Base-by-base conservation (phyloP, 2,113 vertebrate genomes). In the Stegastes partitus region DNA sequence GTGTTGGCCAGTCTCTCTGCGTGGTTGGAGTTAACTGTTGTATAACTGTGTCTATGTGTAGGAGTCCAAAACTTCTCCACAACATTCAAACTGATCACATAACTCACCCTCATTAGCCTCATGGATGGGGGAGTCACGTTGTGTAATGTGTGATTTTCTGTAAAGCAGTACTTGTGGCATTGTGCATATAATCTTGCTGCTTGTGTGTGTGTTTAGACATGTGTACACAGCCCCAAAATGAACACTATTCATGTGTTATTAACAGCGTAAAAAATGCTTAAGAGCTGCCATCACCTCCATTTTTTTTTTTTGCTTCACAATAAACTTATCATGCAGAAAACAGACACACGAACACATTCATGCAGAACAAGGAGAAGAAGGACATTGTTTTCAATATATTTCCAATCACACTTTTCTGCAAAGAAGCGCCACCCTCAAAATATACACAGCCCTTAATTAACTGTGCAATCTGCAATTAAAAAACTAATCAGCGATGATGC, bases 1-100 rank as follows among this genome's bases (percentile, higher is more conserved):
- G 51, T 45, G 26, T 51, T 56, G 53, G 76, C 54, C 15, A 16
- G 28, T 57, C 47, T 59, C 54, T 44, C 42, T 76, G 81, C 44
- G 53, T 79, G 71, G 66, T 82, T 39, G 39, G 21, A 61, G 2
- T 26, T 59, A 11, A 42, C 63, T 62, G 83, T 89, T 84, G 77
- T 70, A 11, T 86, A 89, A 89, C 81, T 57, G 39, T 22, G 53
- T 81, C 62, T 39, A 4, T 81, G 77, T 88, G 83, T 84, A 77
- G 86, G 88, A 88, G 80, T 84, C 75, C 61, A 59, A 47, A 87
- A 86, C 39, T 74, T 86, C 62, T 80, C 45, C 53, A 70, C 55
- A 71, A 47, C 64, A 74, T 84, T 84, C 50, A 37, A 64, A 63
- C 11, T 21, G 67, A 73, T 70, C 75, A 74, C 68, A 74, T 61